Evolutionary conservation across 2,113 vertebrate genomes (phyloP).

Genomic region (Enhydra lutris): DNA sequence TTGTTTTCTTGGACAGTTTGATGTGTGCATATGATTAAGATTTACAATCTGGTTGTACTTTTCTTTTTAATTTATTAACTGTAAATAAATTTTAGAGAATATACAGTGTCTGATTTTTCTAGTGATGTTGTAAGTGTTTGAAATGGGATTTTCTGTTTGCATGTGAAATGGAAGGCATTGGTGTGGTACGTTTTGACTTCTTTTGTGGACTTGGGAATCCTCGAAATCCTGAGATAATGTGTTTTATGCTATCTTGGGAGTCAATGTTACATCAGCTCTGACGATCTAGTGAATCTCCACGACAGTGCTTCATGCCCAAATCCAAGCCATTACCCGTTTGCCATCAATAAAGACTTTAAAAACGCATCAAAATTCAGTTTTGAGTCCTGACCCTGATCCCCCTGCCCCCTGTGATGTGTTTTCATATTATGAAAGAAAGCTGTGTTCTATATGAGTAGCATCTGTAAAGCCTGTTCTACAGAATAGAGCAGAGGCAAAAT

Average conservation of each 20-base stretch:
- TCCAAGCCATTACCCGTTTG: not conserved
- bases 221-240: slow-evolving; percentile 2
- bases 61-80: slow-evolving; percentile 79
- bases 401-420: not conserved
- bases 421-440: not conserved
- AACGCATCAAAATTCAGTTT: slow-evolving; percentile 4
- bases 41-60: slow-evolving; percentile 73
- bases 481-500: not conserved
- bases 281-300: not conserved
- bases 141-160: slow-evolving; percentile 33
- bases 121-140: slow-evolving; percentile 52
- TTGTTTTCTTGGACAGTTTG: slow-evolving; percentile 69
- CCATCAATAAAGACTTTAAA: slow-evolving; percentile 8
- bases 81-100: slow-evolving; percentile 80
- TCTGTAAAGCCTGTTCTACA: not conserved
- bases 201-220: not conserved
- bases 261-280: not conserved
- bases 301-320: not conserved
- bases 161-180: slow-evolving; percentile 10
- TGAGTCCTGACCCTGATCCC: not conserved
- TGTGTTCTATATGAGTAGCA: not conserved
- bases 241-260: not conserved
- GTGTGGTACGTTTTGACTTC: not conserved
- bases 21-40: slow-evolving; percentile 71
- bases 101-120: slow-evolving; percentile 52